These are phyloP conservation scores for Phengaris arion DNA, from an alignment of 2,888 invertebrate species.

Conservation along the genomic window DNA sequence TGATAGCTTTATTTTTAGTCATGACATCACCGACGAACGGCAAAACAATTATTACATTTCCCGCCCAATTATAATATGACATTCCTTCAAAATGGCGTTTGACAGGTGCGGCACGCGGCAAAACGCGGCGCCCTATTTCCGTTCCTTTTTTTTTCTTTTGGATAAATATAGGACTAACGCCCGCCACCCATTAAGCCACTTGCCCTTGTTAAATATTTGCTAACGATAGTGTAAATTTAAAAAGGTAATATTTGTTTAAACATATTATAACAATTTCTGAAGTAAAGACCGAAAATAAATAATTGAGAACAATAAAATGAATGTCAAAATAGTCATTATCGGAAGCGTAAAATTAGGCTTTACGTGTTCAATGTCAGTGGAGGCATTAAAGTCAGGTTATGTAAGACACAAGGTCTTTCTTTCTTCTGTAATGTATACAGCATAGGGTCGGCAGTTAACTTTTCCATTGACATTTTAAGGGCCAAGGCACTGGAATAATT, in stretches of 20 bases:
- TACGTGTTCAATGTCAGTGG: conserved; percentile 12
- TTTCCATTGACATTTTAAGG: conserved; percentile 3
- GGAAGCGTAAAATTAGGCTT: background rate
- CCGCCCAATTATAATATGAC: conserved; percentile 35
- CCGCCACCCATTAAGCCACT: conserved; percentile 54
- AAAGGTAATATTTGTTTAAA: background rate
- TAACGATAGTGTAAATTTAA: conserved; percentile 4
- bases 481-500: background rate
- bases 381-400: conserved; percentile 1
- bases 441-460: conserved; percentile 11
- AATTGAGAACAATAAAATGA: conserved; percentile 3
- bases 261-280: background rate
- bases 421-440: background rate
- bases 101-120: conserved; percentile 47
- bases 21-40: conserved; percentile 7
- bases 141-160: conserved; percentile 50
- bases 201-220: conserved; percentile 43
- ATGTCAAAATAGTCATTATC: background rate
- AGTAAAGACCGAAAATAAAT: background rate
- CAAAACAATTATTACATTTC: conserved; percentile 31
- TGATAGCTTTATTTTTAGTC: background rate
- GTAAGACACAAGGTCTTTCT: background rate
- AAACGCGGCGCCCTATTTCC: conserved; percentile 46
- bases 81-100: conserved; percentile 44
- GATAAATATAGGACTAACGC: conserved; percentile 51